A percentile compares a stretch with the other conserved stretches of the same genome.
Evolutionary conservation across 2,113 vertebrate genomes (phyloP).

Genomic region (Pantherophis guttatus): DNA sequence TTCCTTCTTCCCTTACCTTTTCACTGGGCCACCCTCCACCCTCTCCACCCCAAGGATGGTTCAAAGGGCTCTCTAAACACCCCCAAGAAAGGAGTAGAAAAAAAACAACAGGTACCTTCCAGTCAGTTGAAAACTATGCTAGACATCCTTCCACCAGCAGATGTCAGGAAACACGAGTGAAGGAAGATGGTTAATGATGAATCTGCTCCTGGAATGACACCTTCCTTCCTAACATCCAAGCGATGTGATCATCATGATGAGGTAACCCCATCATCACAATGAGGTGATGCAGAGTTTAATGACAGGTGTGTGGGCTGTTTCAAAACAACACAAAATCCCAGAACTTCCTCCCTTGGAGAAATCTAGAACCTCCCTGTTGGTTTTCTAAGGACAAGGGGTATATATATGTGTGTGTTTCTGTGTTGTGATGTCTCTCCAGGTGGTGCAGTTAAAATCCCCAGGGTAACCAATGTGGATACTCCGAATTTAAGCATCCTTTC

Average conservation of each 20-base stretch:
- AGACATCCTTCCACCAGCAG: background rate
- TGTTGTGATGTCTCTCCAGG: background rate
- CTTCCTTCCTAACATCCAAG: background rate
- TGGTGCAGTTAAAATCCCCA: background rate
- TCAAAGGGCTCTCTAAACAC: background rate
- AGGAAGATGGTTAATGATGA: background rate
- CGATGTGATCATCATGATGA: background rate
- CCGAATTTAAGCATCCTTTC: background rate
- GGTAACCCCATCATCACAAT: background rate
- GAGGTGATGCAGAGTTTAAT: background rate
- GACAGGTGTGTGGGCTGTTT: background rate
- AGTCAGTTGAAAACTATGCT: background rate
- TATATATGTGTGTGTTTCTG: background rate
- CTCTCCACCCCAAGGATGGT: background rate
- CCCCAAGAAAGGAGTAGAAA: background rate
- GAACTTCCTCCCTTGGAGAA: background rate
- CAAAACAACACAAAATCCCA: background rate
- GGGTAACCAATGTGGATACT: background rate
- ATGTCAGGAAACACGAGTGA: background rate
- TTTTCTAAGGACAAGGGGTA: background rate
- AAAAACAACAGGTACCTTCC: background rate
- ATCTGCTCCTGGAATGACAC: background rate
- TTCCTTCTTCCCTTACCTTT: background rate
- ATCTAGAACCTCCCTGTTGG: background rate
- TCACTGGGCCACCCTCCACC: accelerated